Evolutionary conservation across 2,113 vertebrate genomes (phyloP).

Genomic region (Laterallus jamaicensis): DNA sequence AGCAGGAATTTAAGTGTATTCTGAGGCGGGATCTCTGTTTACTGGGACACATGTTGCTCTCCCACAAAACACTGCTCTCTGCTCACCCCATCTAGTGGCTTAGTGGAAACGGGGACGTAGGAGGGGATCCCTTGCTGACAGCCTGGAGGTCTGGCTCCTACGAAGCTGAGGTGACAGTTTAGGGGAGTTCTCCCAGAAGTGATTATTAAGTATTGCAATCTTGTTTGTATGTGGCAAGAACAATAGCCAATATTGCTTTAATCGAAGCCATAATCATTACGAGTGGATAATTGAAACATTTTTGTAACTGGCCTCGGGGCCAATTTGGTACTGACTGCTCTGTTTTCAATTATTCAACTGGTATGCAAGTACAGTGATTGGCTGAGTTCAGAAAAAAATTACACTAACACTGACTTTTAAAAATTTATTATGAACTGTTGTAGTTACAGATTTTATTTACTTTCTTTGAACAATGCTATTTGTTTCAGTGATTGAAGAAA

Average conservation of each 20-base stretch:
- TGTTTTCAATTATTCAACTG: background rate
- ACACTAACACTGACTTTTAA: background rate
- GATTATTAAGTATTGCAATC: background rate
- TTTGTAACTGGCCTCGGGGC: background rate
- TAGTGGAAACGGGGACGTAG: background rate
- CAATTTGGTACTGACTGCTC: background rate
- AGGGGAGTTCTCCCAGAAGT: background rate
- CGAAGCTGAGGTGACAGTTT: background rate
- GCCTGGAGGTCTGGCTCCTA: background rate
- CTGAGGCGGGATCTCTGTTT: background rate
- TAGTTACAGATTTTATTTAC: background rate
- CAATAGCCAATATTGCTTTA: background rate
- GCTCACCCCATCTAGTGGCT: background rate
- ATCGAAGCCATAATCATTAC: background rate
- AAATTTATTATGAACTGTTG: background rate
- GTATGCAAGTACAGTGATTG: background rate
- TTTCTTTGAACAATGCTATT: background rate
- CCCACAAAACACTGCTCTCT: background rate
- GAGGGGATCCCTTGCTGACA: background rate
- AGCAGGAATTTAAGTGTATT: background rate
- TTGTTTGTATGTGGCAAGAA: background rate
- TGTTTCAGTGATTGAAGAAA: background rate
- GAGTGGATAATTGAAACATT: background rate
- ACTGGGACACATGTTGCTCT: background rate
- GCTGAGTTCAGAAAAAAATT: background rate